Percentiles rank a stretch among this genome's conserved stretches.
phyloP scores from a whole-genome alignment of 2,113 vertebrate species.

The Lipophrys pholis region DNA sequence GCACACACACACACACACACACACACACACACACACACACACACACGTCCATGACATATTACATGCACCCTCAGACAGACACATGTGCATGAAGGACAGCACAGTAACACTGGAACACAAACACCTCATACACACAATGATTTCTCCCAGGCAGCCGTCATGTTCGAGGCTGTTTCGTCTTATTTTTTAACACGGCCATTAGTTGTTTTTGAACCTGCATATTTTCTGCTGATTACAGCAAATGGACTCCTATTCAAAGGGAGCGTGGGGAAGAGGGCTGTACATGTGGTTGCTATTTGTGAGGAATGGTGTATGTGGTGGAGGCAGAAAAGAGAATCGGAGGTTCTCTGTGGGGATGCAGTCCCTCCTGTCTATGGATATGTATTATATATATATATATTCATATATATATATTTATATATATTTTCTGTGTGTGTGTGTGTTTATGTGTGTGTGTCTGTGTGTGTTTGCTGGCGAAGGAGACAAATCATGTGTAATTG shows the following conservation, averaged over 20 bases:
- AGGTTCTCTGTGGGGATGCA: constrained; percentile 89
- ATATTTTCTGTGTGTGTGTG: constrained; percentile 38
- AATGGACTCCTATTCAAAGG: constrained; percentile 89
- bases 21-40: background rate
- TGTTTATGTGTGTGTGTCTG: constrained; percentile 47
- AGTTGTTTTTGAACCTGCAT: constrained; percentile 89
- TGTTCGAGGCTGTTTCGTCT: constrained; percentile 49
- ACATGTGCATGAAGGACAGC: constrained; percentile 4
- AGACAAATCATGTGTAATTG: constrained; percentile 44
- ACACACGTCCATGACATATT: constrained; percentile 35
- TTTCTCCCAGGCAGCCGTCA: constrained; percentile 53
- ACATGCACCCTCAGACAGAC: constrained; percentile 32
- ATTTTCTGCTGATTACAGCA: constrained; percentile 96
- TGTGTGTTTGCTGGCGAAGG: constrained; percentile 60
- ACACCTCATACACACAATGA: constrained; percentile 40
- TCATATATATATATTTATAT: no score
- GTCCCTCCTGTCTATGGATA: constrained; percentile 72
- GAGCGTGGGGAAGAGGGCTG: constrained; percentile 82
- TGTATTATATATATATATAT: background rate
- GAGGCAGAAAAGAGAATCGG: constrained; percentile 85
- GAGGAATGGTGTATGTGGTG: constrained; percentile 86
- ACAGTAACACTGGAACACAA: constrained; percentile 19
- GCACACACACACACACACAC: no score
- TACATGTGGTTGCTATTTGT: constrained; percentile 99
- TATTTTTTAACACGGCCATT: constrained; percentile 81